Evolutionary conservation across 1,140 invertebrate genomes (phyloP), one percentile per base, ranked within the genome.

Genomic region (Drosophila athabasca): DNA sequence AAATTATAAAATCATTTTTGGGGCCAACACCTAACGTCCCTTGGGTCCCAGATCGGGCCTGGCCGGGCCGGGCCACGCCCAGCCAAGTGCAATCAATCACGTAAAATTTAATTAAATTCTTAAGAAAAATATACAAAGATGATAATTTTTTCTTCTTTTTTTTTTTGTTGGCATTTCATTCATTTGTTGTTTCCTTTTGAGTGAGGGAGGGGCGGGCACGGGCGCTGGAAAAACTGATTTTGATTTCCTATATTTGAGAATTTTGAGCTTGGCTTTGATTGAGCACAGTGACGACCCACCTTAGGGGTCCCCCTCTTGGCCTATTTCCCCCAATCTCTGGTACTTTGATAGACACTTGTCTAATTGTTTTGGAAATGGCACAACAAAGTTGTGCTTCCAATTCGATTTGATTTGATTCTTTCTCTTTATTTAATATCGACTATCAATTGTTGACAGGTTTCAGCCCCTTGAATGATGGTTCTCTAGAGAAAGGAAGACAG

Each of bases 71-170:
- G 15, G n/a, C n/a, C 59, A 59, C 46, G 41, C 50, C 66, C 68
- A 69, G 59, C 48, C 81, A 65, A 85, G 65, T 87, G 82, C 81
- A 85, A 84, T 85, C 81, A 85, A 85, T 85, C 81, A 85, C 68
- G 65, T 61, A 71, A 75, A 75, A 87, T 81, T 85, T 87, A 87
- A 87, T 81, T 85, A 87, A 87, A 85, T 64, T 70, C 72, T 81
- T 67, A 74, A 54, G 70, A 59, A 74, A 74, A 74, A 66, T 66
- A 55, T 45, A 73, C 59, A 73, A 72, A 71, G 57, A 72, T 62
- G 45, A 62, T 62, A 57, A 69, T 69, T 69, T 64, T 43, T 11
- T 52, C 55, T 22, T 58, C 29, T 43, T 64, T 64, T 29, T 19
- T 35, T 22, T 8, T 48, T 46, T 46, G 9, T 9, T 19, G 8